Conservation (phyloP, 2,888 invertebrate species). For the Margaritifera margaritifera region DNA sequence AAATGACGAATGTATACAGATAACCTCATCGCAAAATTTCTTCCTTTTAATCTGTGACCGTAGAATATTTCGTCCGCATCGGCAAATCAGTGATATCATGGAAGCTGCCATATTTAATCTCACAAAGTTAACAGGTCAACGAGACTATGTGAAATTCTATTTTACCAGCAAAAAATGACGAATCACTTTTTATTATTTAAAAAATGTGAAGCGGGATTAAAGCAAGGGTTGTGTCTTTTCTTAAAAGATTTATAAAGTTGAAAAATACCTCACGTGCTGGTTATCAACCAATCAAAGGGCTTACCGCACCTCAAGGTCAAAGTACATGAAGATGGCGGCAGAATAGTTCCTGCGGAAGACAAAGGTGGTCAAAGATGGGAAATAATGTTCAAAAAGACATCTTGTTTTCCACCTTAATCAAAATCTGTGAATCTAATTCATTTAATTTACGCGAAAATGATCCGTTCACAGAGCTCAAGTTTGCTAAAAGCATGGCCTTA, state of each 20-base stretch:
- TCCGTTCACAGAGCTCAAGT: too few relatives aligned
- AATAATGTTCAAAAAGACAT: constrained; percentile 28
- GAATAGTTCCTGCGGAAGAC: constrained; percentile 50
- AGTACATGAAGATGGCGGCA: constrained; percentile 70
- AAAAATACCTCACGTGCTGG: neutral
- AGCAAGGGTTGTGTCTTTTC: too few relatives aligned
- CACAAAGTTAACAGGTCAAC: neutral
- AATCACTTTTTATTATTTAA: too few relatives aligned
- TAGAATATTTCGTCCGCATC: constrained; percentile 22
- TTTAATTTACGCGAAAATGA: too few relatives aligned
- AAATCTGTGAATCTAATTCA: neutral
- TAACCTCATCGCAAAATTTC: too few relatives aligned
- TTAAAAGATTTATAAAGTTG: too few relatives aligned
- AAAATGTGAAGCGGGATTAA: too few relatives aligned
- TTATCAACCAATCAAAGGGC: constrained; percentile 7
- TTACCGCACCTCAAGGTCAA: constrained; percentile 64
- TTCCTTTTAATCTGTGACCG: constrained; percentile 1
- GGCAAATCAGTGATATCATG: constrained; percentile 19
- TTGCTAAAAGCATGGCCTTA: too few relatives aligned
- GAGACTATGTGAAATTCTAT: too few relatives aligned
- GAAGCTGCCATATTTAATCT: constrained; percentile 43
- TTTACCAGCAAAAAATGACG: too few relatives aligned
- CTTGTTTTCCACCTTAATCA: constrained; percentile 2
- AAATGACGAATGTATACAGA: too few relatives aligned
- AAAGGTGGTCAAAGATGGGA: constrained; percentile 60